Evolutionary conservation across 1,140 invertebrate genomes (phyloP), one percentile per base, ranked within the genome.

Genomic region (Branchinecta lynchi): DNA sequence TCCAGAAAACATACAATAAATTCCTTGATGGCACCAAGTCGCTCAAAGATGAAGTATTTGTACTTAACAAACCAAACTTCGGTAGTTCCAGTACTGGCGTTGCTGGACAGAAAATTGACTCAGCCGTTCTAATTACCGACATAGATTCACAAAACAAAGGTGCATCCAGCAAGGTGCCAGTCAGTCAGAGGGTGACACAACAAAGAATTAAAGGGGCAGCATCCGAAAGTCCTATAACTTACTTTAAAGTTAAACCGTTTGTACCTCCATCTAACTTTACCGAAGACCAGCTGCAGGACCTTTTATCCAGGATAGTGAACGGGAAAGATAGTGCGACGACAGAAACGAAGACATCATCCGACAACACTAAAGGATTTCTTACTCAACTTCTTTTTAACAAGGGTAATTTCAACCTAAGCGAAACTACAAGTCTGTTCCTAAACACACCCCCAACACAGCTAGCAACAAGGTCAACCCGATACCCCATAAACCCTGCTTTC

Each of bases 21-120:
- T 68, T 68, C 44, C 21, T 44, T 12, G 68, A 68, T 68, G 15
- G 21, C 7, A n/a, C 43, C n/a, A 32, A 44, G 21, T 32, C 44
- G 8, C 32, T 68, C 6, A 21, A 68, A 68, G 46, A 68, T 46
- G 45, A 68, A 45, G 68, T 68, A 17, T 68, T 68, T 8, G 8
- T 45, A n/a, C 45, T 68, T 21, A 68, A 68, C 68, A 44, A 44
- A n/a, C 45, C 68, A 60, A 60, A 20, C 17, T 60, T 60, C 17
- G 51, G 12, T 12, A 60, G 17, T 60, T 60, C 51, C 12, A 60
- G 17, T 20, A 60, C 12, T 60, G 17, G 17, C 12, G 51, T 60
- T 60, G 12, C 51, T 60, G 51, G 51, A 20, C 51, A 60, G 17
- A 60, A 20, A 20, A 60, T 60, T 60, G 17, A 60, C 12, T 60